Base-by-base conservation (phyloP, 2,797 vertebrate genomes). In the Phoeniculus purpureus region DNA sequence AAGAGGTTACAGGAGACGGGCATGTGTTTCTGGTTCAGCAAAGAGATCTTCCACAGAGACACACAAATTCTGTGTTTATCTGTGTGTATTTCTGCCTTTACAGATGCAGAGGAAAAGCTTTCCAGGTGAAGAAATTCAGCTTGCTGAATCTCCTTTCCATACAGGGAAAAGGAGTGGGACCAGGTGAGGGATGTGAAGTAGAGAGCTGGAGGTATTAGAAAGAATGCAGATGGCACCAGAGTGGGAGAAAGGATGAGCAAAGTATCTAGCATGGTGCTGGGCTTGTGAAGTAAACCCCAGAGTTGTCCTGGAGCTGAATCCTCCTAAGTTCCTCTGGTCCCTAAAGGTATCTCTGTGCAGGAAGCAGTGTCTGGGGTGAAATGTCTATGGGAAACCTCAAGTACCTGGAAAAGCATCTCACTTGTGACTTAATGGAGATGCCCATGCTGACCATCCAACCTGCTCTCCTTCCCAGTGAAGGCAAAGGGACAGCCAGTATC, bases 391-490 rank as follows among this genome's bases (percentile, higher is more conserved):
- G 50, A 37, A 17, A 81, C 21, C 19, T 32, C 55, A 47, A 9
- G 54, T 16, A 55, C 26, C 25, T 54, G 60, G 43, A 58, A 68
- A 76, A 80, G 3, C 26, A 5, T 58, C 48, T 74, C 56, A 45
- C 45, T 10, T 48, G 17, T 20, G n/a, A 17, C 7, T 29, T 29
- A 40, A 16, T 12, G 47, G 32, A 15, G 32, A 22, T 7, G 9
- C 6, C 23, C 4, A 0, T 6, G 37, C 10, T 40, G 6, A 70
- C 21, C 10, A 1, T 3, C 12, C 3, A 0, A 0, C 3, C 26
- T 9, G 3, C 4, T 47, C 8, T 48, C 27, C 48, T 55, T 10
- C 32, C 5, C 20, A 20, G n/a, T 2, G 3, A 54, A 9, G 27
- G 5, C 50, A 15, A 29, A 17, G 47, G 31, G 32, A 7, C 64